Evolutionary conservation across 1,140 invertebrate species (phyloP), one percentile per base, ranked within the genome.

Genomic region (Drosophila ohnishii): DNA sequence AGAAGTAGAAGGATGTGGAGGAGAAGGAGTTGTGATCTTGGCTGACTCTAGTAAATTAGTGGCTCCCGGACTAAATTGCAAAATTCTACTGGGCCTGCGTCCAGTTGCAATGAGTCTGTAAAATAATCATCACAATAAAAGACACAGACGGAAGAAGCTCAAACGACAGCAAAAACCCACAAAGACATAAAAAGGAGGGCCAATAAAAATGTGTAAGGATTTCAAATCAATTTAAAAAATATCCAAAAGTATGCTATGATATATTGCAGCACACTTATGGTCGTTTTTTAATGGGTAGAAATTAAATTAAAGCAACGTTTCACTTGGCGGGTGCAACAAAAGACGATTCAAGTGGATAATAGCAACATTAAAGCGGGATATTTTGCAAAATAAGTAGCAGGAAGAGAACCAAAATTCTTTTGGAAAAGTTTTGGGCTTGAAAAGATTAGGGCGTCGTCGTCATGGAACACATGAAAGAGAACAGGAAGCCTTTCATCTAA

Each of bases 81-180:
- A 80, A 69, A 91, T 71, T 90, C 78, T 88, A 91, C 90, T 91
- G 50, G 90, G 90, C 59, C 90, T 90, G 75, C 90, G 90, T 77
- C 90, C 90, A 71, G 88, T 91, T 61, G 81, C 74, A 76, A 91
- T 79, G 34, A 91, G 90, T 82, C 90, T 91, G 90, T 48, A 90
- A 85, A 67, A 71, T 70, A 85, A 72, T 58, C 66, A 81, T 62
- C 66, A 81, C 58, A 84, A 58, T 62, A 69, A 66, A 48, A 78
- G 67, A 59, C 40, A 57, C 58, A 69, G 40, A 59, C 59, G 45
- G 37, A 59, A 56, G 45, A 37, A 42, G 65, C 66, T 58, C 42
- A 47, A 37, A 63, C 51, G 65, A 63, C 64, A 59, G 45, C 48
- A 39, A 75, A 67, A 42, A 59, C 11, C 40, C 58, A 75, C 48